Conservation (phyloP, 2,888 invertebrate species). For the Callyntrura sp. region DNA sequence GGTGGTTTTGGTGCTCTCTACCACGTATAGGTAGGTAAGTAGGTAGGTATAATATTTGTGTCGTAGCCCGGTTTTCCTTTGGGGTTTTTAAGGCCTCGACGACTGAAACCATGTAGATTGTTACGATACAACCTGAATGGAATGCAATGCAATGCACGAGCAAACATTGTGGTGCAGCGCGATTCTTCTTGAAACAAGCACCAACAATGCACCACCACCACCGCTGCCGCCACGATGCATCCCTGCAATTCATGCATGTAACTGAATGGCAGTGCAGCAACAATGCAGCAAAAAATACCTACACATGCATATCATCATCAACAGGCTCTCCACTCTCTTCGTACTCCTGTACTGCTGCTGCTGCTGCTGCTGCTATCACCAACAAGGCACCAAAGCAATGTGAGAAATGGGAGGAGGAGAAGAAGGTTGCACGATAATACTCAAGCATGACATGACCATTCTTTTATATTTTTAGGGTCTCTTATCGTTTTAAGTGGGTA, state of each 20-base stretch:
- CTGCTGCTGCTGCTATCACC: background rate
- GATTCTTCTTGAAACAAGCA: slow-evolving; percentile 21
- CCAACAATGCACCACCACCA: slow-evolving; percentile 8
- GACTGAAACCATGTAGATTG: slow-evolving; percentile 5
- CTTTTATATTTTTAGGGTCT: slow-evolving; percentile 33
- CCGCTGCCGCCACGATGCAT: slow-evolving; percentile 27
- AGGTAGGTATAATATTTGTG: background rate
- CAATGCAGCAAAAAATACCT: slow-evolving; percentile 28
- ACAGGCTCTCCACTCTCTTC: background rate
- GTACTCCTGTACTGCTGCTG: too few species aligned
- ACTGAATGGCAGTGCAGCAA: background rate
- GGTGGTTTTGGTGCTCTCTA: background rate
- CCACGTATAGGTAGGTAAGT: background rate
- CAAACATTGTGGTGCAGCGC: background rate
- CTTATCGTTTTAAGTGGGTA: slow-evolving; percentile 39
- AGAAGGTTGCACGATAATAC: slow-evolving; percentile 38
- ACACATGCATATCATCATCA: slow-evolving; percentile 1
- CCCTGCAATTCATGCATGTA: slow-evolving; percentile 49
- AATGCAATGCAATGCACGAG: slow-evolving; percentile 53
- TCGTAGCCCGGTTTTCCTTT: slow-evolving; percentile 30
- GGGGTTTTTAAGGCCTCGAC: slow-evolving; percentile 40
- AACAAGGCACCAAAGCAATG: background rate
- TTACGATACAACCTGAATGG: slow-evolving; percentile 16
- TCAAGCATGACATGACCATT: slow-evolving; percentile 47
- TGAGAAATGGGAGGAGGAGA: slow-evolving; percentile 26